Evolutionary conservation across 2,113 vertebrate species (phyloP).

Genomic region (Genyomyrus donnyi): DNA sequence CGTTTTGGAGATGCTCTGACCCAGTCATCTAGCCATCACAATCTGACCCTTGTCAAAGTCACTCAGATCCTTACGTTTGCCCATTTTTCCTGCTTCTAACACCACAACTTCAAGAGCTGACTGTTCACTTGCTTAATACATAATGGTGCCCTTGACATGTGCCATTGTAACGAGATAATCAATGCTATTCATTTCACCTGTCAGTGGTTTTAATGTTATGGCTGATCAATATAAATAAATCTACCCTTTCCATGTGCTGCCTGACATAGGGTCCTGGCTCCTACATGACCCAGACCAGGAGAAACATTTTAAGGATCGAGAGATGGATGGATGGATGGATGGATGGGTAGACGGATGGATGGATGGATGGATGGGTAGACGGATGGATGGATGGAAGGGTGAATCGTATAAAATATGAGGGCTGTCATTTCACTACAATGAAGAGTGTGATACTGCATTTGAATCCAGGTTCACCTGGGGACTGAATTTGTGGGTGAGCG

Average conservation of each 20-base stretch:
- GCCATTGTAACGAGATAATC: not conserved
- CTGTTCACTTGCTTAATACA: too few species aligned
- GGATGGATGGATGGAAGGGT: not conserved
- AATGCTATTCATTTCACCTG: not conserved
- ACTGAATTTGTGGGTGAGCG: not conserved
- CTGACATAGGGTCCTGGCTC: not conserved
- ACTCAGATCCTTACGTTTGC: not conserved
- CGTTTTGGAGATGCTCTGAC: not conserved
- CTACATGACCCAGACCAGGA: not conserved
- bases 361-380: not conserved
- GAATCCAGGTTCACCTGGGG: not conserved
- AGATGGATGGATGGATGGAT: not conserved
- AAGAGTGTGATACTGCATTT: not conserved
- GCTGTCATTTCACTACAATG: not conserved
- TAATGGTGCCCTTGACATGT: not conserved
- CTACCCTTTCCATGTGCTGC: not conserved
- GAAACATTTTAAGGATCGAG: not conserved
- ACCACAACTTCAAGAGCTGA: not conserved
- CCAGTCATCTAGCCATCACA: not conserved
- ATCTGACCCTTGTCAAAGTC: not conserved
- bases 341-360: not conserved
- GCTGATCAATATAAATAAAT: not conserved
- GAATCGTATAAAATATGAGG: not conserved
- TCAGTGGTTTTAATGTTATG: not conserved
- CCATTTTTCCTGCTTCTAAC: not conserved